Conservation (phyloP, 2,797 vertebrate species). For the Naso thynnoides region DNA sequence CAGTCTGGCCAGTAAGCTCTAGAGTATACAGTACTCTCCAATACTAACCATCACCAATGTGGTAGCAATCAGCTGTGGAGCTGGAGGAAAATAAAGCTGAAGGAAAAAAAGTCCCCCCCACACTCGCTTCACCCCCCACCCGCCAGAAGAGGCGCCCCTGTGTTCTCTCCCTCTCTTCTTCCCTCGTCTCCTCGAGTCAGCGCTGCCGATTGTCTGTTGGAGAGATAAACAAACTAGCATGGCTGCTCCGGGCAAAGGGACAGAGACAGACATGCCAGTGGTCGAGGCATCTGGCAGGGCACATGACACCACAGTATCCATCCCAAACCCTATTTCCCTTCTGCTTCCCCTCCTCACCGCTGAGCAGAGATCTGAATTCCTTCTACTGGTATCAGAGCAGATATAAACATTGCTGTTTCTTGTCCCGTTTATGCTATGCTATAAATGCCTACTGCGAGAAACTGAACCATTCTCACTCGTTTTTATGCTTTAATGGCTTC, state of each 20-base stretch:
- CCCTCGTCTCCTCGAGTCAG: conserved; percentile 51
- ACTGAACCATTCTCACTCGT: conserved; percentile 42
- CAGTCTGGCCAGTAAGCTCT: conserved; percentile 63
- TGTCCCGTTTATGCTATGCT: conserved; percentile 19
- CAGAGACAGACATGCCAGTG: conserved; percentile 73
- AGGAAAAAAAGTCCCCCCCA: conserved; percentile 61
- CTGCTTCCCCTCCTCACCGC: conserved; percentile 38
- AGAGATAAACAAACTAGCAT: conserved; percentile 75
- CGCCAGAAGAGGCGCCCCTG: conserved; percentile 61
- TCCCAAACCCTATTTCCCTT: conserved; percentile 52
- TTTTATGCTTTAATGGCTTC: conserved; percentile 67
- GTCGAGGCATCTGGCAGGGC: conserved; percentile 66
- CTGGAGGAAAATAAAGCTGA: conserved; percentile 62
- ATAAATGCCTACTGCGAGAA: conserved; percentile 55
- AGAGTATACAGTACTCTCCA: conserved; percentile 53
- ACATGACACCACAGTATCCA: conserved; percentile 64
- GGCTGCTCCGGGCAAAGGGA: conserved; percentile 68
- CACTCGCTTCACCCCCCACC: conserved; percentile 31
- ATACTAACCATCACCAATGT: conserved; percentile 79
- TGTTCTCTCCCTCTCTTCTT: conserved; percentile 49
- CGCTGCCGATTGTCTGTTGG: conserved; percentile 60
- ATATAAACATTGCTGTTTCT: conserved; percentile 61
- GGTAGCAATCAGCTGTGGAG: conserved; percentile 83
- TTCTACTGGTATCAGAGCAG: conserved; percentile 45
- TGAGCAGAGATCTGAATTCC: conserved; percentile 47